Evolutionary conservation across 2,797 vertebrate genomes (phyloP), one percentile per base, ranked within the genome.

Genomic region (Aphelocoma californica): DNA sequence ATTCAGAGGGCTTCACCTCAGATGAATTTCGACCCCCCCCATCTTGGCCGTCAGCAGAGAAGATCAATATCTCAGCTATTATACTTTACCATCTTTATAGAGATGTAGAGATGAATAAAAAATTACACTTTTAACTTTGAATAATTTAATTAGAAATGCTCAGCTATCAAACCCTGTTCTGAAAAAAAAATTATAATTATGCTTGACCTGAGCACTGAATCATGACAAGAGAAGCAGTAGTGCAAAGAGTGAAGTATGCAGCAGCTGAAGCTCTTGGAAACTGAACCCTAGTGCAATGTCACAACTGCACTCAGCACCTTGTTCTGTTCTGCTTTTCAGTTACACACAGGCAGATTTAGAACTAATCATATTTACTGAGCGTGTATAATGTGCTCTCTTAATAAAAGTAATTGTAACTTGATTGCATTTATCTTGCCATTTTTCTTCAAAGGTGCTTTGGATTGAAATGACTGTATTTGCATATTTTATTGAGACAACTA

Each of bases 401-500:
- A 75, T 95, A 95, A 89, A 88, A 80, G 62, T 54, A 95, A 84
- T 90, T 94, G 92, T 73, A 34, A 88, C 80, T 91, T 96, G 92
- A 95, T 97, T 93, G 62, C 87, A 57, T 90, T 81, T 96, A 92
- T 88, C 92, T 96, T 75, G 74, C 57, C 86, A 90, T 95, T 97
- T 97, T 97, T 96, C 75, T 95, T 95, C 90, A 87, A 97, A 93
- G 88, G 73, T 96, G 51, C 61, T 95, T 95, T 89, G 92, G 96
- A 96, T 90, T 50, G 81, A 96, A 97, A 97, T 96, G 10, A 23
- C 14, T 94, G 36, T 47, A 94, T 97, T 97, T 97, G 95, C 95
- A 96, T 96, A 60, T 92, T 93, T 97, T 97, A 94, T 90, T 95
- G 95, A 97, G 88, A 91, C 83, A 96, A 78, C 77, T 71, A 95